Percentiles rank a stretch among this genome's conserved stretches.
phyloP scores from a whole-genome alignment of 2,113 vertebrate species.

The Cygnus buccinator region DNA sequence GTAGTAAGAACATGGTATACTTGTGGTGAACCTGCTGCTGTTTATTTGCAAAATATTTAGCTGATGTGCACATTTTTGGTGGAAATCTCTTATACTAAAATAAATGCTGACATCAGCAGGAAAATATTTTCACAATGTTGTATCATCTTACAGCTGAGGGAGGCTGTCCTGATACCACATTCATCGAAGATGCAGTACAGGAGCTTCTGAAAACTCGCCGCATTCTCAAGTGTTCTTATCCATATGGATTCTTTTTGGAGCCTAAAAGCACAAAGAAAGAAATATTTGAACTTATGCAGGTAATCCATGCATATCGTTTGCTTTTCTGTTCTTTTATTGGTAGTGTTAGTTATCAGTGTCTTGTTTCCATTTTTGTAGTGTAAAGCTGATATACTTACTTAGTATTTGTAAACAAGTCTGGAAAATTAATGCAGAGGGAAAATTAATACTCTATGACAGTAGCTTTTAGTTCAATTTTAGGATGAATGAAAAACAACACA shows the following conservation, averaged over 20 bases:
- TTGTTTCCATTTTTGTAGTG: not conserved
- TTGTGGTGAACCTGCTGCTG: not conserved
- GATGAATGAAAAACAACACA: not conserved
- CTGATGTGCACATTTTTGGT: not conserved
- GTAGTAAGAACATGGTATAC: not conserved
- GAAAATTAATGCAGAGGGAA: not conserved
- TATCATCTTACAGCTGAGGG: slow-evolving; percentile 85
- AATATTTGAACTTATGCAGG: slow-evolving; percentile 99
- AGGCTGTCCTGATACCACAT: slow-evolving; percentile 94
- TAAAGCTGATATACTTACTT: not conserved
- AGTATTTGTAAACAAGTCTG: not conserved
- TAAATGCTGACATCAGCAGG: not conserved
- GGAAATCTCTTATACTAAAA: not conserved
- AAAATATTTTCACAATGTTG: slow-evolving; percentile 35
- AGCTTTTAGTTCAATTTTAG: not conserved
- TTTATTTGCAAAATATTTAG: slow-evolving; percentile 4
- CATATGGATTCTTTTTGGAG: slow-evolving; percentile 98
- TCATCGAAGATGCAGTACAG: slow-evolving; percentile 97
- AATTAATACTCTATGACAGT: not conserved
- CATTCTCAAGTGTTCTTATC: slow-evolving; percentile 99
- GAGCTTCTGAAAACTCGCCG: slow-evolving; percentile 97
- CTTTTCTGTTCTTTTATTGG: not conserved
- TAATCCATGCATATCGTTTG: slow-evolving; percentile 58
- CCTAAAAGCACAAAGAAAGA: slow-evolving; percentile 99
- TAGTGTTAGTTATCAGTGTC: not conserved